A percentile compares a stretch with the other conserved stretches of the same genome.
These are phyloP conservation scores for Sprattus sprattus DNA, from an alignment of 2,113 vertebrate genomes.

Conservation along the genomic window DNA sequence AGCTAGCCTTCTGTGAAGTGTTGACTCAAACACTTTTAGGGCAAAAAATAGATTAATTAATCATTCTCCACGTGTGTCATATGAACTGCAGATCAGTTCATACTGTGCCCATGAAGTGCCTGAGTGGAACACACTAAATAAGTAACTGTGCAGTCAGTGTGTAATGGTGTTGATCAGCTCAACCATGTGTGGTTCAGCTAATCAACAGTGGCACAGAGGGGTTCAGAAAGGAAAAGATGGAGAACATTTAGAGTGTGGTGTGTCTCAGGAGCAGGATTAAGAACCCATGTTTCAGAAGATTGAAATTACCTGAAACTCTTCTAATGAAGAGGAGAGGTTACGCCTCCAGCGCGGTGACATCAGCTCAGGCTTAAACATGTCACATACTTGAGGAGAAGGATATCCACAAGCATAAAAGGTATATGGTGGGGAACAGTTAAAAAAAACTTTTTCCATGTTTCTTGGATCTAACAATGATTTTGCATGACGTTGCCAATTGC, in stretches of 20 bases:
- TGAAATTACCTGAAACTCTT: neutral
- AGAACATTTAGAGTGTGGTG: neutral
- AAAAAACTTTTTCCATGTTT: neutral
- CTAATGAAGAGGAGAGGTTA: neutral
- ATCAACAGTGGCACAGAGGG: neutral
- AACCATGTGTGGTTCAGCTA: neutral
- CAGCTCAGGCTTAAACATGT: neutral
- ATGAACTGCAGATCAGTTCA: neutral
- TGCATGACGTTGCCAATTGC: neutral
- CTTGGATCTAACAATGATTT: neutral
- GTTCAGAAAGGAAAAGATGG: neutral
- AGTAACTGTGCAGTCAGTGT: neutral
- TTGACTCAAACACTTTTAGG: no score
- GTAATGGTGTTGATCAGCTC: neutral
- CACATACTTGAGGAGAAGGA: neutral
- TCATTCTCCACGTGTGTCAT: neutral
- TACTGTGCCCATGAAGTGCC: neutral
- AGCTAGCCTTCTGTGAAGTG: no score
- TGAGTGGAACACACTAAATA: neutral
- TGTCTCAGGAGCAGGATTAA: no score
- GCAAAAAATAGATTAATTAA: neutral
- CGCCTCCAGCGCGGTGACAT: neutral
- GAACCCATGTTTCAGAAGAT: neutral
- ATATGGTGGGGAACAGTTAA: neutral
- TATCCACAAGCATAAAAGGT: neutral